These are phyloP conservation scores for Trichomalopsis sarcophagae DNA, from an alignment of 1,140 invertebrate genomes.

Conservation along the genomic window DNA sequence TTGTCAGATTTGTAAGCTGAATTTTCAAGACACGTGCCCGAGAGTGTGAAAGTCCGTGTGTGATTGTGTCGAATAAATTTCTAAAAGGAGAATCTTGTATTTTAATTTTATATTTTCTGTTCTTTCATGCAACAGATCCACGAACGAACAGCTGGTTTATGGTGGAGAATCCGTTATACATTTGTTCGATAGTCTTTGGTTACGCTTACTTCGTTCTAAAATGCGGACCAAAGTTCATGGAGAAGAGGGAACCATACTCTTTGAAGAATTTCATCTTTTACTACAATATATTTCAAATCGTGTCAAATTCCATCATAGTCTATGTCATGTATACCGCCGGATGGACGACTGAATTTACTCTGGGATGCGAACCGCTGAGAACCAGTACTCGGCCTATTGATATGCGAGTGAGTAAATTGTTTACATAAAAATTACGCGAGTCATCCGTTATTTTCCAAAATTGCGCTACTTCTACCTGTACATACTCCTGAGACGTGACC, in stretches of 20 bases:
- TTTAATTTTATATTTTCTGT: background rate
- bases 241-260: slow-evolving; percentile 77
- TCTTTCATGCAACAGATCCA: slow-evolving; percentile 36
- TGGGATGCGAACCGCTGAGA: slow-evolving; percentile 59
- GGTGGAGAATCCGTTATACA: slow-evolving; percentile 74
- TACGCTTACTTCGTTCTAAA: slow-evolving; percentile 74
- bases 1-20: background rate
- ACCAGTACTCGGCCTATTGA: slow-evolving; percentile 8
- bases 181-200: slow-evolving; percentile 70
- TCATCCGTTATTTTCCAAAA: too few species aligned
- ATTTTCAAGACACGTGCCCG: background rate
- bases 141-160: slow-evolving; percentile 76
- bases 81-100: background rate
- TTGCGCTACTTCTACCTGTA: too few species aligned
- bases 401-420: slow-evolving; percentile 33
- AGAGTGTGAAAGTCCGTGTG: too few species aligned
- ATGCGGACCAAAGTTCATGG: slow-evolving; percentile 78
- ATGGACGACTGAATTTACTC: slow-evolving; percentile 54
- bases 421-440: background rate
- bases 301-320: slow-evolving; percentile 73
- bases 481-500: too few species aligned
- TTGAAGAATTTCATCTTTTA: slow-evolving; percentile 75
- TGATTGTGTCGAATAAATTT: background rate
- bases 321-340: slow-evolving; percentile 61
- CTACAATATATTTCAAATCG: slow-evolving; percentile 79